These are phyloP conservation scores for Apis dorsata DNA, from an alignment of 1,140 invertebrate genomes.

Conservation along the genomic window DNA sequence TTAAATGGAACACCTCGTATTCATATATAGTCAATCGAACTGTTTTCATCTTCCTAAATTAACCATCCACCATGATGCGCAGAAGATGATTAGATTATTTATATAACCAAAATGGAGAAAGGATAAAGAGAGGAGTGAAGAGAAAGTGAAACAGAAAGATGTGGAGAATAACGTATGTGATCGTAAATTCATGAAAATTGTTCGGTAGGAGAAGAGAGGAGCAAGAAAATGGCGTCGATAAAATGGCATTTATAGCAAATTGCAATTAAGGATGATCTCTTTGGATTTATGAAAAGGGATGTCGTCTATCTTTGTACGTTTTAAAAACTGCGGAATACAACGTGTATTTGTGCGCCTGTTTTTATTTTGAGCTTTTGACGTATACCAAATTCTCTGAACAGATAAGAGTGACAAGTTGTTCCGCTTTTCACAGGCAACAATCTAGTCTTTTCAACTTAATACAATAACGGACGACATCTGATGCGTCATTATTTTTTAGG, in stretches of 20 bases:
- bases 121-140: not conserved
- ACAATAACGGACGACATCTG: not conserved
- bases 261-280: constrained; percentile 4
- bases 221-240: not conserved
- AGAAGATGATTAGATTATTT: not conserved
- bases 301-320: not conserved
- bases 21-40: not conserved
- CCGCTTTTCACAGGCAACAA: not conserved
- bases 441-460: not conserved
- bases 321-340: not conserved
- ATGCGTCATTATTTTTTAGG: not conserved
- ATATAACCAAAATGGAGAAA: not conserved
- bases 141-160: not conserved
- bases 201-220: too few relatives aligned
- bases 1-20: not conserved
- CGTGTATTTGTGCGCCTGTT: not conserved
- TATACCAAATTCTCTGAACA: too few relatives aligned
- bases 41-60: too few relatives aligned
- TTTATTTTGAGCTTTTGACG: not conserved
- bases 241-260: not conserved
- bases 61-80: too few relatives aligned
- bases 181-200: not conserved
- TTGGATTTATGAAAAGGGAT: constrained; percentile 11
- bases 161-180: not conserved
- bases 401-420: not conserved